These are phyloP conservation scores for Stercorarius parasiticus DNA, from an alignment of 2,113 vertebrate species.

Conservation along the genomic window DNA sequence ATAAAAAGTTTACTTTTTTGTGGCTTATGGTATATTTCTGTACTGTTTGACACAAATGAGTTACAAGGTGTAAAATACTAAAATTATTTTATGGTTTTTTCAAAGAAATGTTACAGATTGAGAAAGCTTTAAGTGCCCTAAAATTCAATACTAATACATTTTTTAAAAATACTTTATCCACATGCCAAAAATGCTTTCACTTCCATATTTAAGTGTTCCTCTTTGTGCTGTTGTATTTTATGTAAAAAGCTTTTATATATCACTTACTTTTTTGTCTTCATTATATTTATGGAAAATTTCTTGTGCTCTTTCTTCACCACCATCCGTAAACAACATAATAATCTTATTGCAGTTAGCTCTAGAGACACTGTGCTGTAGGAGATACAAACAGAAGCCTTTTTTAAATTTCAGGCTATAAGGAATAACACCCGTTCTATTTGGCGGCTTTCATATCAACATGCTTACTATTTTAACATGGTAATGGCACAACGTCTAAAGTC, in stretches of 20 bases:
- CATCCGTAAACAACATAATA: slow-evolving; percentile 98
- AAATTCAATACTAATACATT: background rate
- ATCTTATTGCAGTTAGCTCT: slow-evolving; percentile 99
- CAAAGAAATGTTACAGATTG: background rate
- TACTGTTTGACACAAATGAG: background rate
- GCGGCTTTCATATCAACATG: background rate
- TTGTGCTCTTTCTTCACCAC: slow-evolving; percentile 94
- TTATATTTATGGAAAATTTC: slow-evolving; percentile 93
- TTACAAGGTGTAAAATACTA: background rate
- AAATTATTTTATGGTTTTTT: background rate
- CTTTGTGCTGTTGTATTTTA: background rate
- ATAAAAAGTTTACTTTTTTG: background rate
- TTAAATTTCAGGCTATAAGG: background rate
- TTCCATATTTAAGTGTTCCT: background rate
- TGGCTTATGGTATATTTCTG: background rate
- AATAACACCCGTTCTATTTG: background rate
- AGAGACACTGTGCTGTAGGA: slow-evolving; percentile 86
- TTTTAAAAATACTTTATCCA: background rate
- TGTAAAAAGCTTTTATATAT: background rate
- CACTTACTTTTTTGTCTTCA: slow-evolving; percentile 88
- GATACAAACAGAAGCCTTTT: background rate
- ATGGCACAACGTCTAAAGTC: background rate
- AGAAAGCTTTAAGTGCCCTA: background rate
- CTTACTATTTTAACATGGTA: background rate
- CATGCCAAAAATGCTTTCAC: background rate